Evolutionary conservation across 2,888 invertebrate species (phyloP), one percentile per base, ranked within the genome.

Genomic region (Miltochrista miniata): DNA sequence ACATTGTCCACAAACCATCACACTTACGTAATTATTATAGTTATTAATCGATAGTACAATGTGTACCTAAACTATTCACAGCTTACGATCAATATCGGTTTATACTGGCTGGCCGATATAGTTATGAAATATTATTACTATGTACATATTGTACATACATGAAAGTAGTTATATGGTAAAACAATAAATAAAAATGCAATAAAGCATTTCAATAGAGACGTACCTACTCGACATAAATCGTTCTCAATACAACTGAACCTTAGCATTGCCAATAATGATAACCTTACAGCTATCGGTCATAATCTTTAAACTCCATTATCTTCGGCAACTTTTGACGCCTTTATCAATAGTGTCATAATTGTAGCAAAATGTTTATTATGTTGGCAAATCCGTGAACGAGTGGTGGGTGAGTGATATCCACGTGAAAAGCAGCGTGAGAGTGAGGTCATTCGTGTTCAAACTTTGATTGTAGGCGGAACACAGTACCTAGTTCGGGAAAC

Each of bases 21-120:
- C 18, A 24, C 18, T 24, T 24, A 24, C 18, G 18, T 24, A 24
- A 24, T 24, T 24, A 24, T 24, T 24, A 24, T 24, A 24, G 3
- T 24, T 13, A 18, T 42, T 14, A 43, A 43, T 43, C 41, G 34
- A 41, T 47, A 47, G 15, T 15, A 44, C 14, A 30, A 45, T 36
- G 14, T 45, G 37, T 30, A 3, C 11, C 24, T n/a, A 30, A 24
- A 24, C 18, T 24, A 24, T n/a, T 45, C 36, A 37, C 29, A 40
- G 24, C 12, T 13, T 29, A 36, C 45, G 45, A 36, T 45, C 37
- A n/a, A 37, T 45, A 15, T n/a, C 12, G 9, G 33, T 42, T 33
- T 8, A n/a, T 11, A 33, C n/a, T 42, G 3, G 18, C 18, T 24
- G 3, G 18, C 18, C 5, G 7, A n/a, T n/a, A 9, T n/a, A 8